These are phyloP conservation scores for Chiloscyllium plagiosum DNA, from an alignment of 2,113 vertebrate genomes.

Conservation along the genomic window DNA sequence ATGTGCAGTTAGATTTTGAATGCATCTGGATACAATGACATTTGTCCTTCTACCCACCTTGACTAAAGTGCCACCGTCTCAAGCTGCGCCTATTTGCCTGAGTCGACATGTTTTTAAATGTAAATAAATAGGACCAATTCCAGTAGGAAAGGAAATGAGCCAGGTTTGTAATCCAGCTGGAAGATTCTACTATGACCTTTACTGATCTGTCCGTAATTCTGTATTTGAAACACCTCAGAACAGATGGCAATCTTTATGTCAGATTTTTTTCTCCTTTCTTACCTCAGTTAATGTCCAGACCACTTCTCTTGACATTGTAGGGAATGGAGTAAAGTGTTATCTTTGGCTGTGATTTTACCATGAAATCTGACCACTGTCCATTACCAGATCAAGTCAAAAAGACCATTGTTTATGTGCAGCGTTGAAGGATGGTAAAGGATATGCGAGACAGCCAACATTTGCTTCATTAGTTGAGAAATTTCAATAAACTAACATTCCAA, in stretches of 20 bases:
- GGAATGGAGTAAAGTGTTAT: not conserved
- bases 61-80: not conserved
- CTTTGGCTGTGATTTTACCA: not conserved
- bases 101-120: conserved; percentile 30
- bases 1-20: not conserved
- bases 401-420: not conserved
- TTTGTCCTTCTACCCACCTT: conserved; percentile 33
- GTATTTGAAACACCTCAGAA: not conserved
- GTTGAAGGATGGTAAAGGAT: not conserved
- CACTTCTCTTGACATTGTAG: not conserved
- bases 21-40: conserved; percentile 6
- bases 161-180: conserved; percentile 12
- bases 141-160: not conserved
- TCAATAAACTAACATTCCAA: not conserved
- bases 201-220: not conserved
- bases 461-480: not conserved
- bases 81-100: conserved; percentile 25
- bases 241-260: not conserved
- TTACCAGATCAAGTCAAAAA: not conserved
- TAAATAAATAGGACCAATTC: conserved; percentile 29
- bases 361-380: not conserved
- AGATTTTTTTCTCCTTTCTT: not conserved
- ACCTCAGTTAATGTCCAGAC: not conserved
- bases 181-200: conserved; percentile 21
- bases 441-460: not conserved